Percentiles rank a stretch among this genome's conserved stretches.
Evolutionary conservation across 2,888 invertebrate genomes (phyloP).

Genomic region (Drosophila flavopinicola): DNA sequence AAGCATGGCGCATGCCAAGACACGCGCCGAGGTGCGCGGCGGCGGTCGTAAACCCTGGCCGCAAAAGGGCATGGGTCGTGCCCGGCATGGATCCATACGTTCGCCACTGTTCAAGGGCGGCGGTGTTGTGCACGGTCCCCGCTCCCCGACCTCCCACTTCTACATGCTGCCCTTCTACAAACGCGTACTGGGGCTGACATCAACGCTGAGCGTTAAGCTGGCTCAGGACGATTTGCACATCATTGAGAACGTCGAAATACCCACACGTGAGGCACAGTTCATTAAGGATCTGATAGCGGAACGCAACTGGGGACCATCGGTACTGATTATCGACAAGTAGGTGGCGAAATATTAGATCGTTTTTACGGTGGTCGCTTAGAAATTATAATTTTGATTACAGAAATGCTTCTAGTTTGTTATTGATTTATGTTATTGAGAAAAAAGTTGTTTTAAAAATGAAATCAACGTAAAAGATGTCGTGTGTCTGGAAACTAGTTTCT

Average conservation of each 20-base stretch:
- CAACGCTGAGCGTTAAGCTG: constrained; percentile 94
- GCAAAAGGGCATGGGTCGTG: constrained; percentile 95
- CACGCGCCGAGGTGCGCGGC: constrained; percentile 93
- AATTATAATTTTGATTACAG: too few species aligned
- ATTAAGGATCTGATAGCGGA: constrained; percentile 91
- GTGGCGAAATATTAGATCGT: too few species aligned
- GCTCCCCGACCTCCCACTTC: constrained; percentile 95
- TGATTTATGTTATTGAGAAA: too few species aligned
- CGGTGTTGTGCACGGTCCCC: constrained; percentile 94
- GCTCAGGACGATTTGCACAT: constrained; percentile 98
- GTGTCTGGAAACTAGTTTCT: too few species aligned
- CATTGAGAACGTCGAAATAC: constrained; percentile 93
- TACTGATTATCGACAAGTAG: constrained; percentile 96
- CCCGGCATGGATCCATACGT: constrained; percentile 96
- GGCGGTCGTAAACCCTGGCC: constrained; percentile 98
- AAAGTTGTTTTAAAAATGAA: too few species aligned
- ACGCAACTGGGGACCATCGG: constrained; percentile 98
- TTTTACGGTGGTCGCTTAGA: too few species aligned
- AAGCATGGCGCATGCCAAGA: constrained; percentile 91
- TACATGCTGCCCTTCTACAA: constrained; percentile 94
- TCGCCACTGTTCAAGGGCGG: constrained; percentile 94
- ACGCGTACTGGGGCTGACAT: constrained; percentile 92
- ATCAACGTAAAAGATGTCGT: too few species aligned
- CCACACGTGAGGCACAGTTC: constrained; percentile 91
- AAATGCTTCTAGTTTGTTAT: too few species aligned